Evolutionary conservation across 2,113 vertebrate genomes (phyloP).

Genomic region (Alaudala cheleensis): DNA sequence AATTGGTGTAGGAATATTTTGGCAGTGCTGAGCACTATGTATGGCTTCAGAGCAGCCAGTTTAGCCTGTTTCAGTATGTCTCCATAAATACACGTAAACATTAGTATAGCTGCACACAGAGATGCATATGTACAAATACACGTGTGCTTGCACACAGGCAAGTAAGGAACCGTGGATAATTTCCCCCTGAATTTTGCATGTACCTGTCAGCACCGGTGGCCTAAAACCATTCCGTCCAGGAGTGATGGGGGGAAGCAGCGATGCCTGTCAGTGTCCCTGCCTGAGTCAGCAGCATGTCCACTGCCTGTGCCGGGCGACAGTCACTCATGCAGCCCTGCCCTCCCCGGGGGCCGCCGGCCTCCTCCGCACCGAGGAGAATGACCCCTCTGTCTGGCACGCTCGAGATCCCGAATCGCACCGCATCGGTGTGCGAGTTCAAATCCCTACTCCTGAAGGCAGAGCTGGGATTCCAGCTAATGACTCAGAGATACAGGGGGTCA

Average conservation of each 20-base stretch:
- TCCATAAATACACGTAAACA: background rate
- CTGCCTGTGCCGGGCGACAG: constrained; percentile 57
- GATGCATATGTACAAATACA: background rate
- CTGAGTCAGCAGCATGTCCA: constrained; percentile 75
- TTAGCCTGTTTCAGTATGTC: background rate
- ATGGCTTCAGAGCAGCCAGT: background rate
- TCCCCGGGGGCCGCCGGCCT: constrained; percentile 59
- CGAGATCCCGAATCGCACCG: constrained; percentile 43
- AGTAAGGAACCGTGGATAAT: background rate
- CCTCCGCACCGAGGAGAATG: constrained; percentile 54
- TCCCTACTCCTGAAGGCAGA: constrained; percentile 68
- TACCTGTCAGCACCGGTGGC: constrained; percentile 49
- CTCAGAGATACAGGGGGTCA: constrained; percentile 74
- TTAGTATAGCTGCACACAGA: background rate
- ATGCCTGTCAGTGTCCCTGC: constrained; percentile 70
- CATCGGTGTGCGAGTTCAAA: constrained; percentile 65
- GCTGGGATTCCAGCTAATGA: constrained; percentile 75
- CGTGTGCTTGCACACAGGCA: accelerated
- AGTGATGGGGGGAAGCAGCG: constrained; percentile 48
- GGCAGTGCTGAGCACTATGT: background rate
- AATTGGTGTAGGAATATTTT: background rate
- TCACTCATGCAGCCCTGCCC: constrained; percentile 48
- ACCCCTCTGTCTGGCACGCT: constrained; percentile 67
- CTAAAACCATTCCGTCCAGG: constrained; percentile 14
- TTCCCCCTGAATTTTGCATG: constrained; percentile 44